phyloP scores from a whole-genome alignment of 2,113 vertebrate genomes.

The Sporophila hypoxantha region DNA sequence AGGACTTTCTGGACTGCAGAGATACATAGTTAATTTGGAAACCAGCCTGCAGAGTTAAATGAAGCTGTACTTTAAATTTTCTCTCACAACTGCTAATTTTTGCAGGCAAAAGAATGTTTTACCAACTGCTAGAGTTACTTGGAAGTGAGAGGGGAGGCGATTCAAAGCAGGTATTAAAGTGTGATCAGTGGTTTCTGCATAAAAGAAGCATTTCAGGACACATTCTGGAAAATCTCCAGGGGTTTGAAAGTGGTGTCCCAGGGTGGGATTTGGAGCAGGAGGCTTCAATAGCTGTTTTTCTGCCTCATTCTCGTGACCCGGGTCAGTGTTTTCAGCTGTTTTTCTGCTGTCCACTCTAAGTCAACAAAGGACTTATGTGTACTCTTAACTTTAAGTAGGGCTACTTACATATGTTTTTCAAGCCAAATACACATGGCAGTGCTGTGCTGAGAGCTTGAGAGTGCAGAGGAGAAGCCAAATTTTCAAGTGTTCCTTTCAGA shows the following conservation, averaged over 20 bases:
- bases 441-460: background rate
- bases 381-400: conserved; percentile 14
- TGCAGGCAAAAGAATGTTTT: background rate
- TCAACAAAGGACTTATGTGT: conserved; percentile 41
- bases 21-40: background rate
- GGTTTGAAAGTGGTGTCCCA: background rate
- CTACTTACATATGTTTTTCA: background rate
- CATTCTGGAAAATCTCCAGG: background rate
- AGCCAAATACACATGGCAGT: background rate
- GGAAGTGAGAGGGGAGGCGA: background rate
- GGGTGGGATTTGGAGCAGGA: background rate
- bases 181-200: background rate
- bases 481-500: background rate
- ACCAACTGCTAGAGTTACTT: background rate
- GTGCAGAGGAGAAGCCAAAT: background rate
- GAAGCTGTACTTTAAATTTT: background rate
- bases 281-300: background rate
- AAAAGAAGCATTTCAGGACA: conserved; percentile 1
- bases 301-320: background rate
- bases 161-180: background rate
- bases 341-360: background rate
- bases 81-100: background rate
- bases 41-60: background rate
- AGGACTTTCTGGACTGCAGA: background rate
- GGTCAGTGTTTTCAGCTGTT: conserved; percentile 39